Base-by-base conservation (phyloP, 2,888 invertebrate species). In the Aspidiotus rigidus region DNA sequence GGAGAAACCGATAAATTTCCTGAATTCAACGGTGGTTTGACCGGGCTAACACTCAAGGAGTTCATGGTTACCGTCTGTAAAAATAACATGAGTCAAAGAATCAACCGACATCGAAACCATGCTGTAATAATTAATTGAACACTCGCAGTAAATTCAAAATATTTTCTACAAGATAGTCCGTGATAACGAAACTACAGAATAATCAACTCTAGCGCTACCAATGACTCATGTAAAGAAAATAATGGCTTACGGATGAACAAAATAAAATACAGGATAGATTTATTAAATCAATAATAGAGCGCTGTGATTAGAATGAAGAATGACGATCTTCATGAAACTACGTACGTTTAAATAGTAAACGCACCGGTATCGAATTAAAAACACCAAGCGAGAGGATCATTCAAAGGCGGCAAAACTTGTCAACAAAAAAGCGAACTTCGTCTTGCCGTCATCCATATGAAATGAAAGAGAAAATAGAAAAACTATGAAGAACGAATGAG, bases 11-110 rank as follows among this genome's bases (percentile, higher is more conserved):
- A 17, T 17, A 56, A 57, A 67, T 59, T 67, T 40, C 60, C 69
- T 16, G 72, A 62, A 59, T 70, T 66, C 16, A 73, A 61, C 8
- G 69, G 49, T 15, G 73, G 71, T 63, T 73, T 73, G 55, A 73
- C 73, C 57, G 74, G 73, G 64, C 74, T 73, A 61, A 74, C 74
- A 73, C 74, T 74, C 74, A 74, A 74, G 67, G 74, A 73, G 72
- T 73, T 74, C 73, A 73, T 72, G 66, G 57, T 70, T 70, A 44
- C 56, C n/a, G 60, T 17, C 67, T 67, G 60, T 7, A 53, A 28
- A 15, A 13, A 67, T 13, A 59, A 59, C 39, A 13, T 2, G 9
- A 55, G 10, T 13, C 6, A 9, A 3, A 13, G 9, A 55, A 55
- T n/a, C 15, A 55, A 55, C 13, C 2, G 2, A 13, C n/a, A 53